Evolutionary conservation across 2,113 vertebrate species (phyloP), one percentile per base, ranked within the genome.

Genomic region (Agelaius phoeniceus): DNA sequence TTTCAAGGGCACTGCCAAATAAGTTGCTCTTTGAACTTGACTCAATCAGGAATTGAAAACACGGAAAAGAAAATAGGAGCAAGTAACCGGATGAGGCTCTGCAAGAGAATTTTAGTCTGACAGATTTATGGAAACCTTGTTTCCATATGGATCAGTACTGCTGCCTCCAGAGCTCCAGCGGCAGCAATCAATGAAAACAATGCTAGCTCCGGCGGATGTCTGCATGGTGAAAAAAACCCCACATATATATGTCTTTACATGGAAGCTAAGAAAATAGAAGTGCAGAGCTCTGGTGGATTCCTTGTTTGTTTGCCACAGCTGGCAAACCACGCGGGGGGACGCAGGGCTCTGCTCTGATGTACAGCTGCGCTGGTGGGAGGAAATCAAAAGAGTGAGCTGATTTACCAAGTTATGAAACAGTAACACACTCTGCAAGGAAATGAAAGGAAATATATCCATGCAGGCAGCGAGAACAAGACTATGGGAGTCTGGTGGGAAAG

Each of bases 101-200:
- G 91, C 62, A 27, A 94, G 91, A 96, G 89, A 94, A 95, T 84
- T 91, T 74, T 48, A 66, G 43, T 83, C 73, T 96, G 96, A 96
- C 77, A 96, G 92, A 97, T 97, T 97, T 97, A 97, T 96, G 96
- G 94, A 93, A 96, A 87, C 86, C 82, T 94, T 96, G 89, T 91
- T 96, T 95, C 96, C 75, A 95, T 84, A 90, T 66, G 94, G 84
- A 97, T 96, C 80, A 41, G 77, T 72, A 22, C 52, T 82, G 41
- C 67, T 93, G 71, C 87, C 65, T 97, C 90, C 86, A 84, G 55
- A 93, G 74, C 85, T 90, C 68, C 33, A 87, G 55, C 15, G 0
- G 84, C 82, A 89, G 51, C 91, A 95, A 73, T 90, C 95, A 89
- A 68, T 94, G 91, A 85, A 94, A 94, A 95, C 79, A 95, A 89